These are phyloP conservation scores for Homalodisca vitripennis DNA, from an alignment of 1,140 invertebrate species.

Conservation along the genomic window DNA sequence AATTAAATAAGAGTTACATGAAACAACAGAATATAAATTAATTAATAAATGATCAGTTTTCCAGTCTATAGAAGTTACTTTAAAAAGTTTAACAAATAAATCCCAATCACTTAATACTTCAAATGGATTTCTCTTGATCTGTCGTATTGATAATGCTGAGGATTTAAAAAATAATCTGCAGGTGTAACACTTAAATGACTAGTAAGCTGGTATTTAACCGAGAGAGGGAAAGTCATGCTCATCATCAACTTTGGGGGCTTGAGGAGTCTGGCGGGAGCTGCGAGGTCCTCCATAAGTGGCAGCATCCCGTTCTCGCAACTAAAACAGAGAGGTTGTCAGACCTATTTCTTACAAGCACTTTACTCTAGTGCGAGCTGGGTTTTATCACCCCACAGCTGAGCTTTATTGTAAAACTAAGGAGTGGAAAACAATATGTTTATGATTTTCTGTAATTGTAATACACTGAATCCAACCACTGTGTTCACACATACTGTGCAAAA, in stretches of 20 bases:
- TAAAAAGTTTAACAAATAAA: not conserved
- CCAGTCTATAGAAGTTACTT: not conserved
- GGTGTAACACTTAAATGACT: not conserved
- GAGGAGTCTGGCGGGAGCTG: not conserved
- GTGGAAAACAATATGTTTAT: too few species aligned
- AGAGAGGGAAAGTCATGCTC: slow-evolving; percentile 93
- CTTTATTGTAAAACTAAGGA: too few species aligned
- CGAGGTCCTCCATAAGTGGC: slow-evolving; percentile 1
- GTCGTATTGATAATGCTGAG: not conserved
- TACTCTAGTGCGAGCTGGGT: too few species aligned
- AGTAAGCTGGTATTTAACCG: slow-evolving; percentile 55
- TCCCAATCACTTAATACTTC: not conserved
- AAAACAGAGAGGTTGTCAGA: too few species aligned
- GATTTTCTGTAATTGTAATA: too few species aligned
- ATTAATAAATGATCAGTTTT: not conserved
- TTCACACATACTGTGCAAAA: too few species aligned
- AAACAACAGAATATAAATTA: not conserved
- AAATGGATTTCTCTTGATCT: not conserved
- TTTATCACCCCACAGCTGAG: too few species aligned
- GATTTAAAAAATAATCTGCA: not conserved
- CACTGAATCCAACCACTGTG: too few species aligned
- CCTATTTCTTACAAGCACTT: too few species aligned
- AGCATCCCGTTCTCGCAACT: not conserved
- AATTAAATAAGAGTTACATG: not conserved
- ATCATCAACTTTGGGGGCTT: slow-evolving; percentile 90